A percentile compares a stretch with the other conserved stretches of the same genome.
Evolutionary conservation across 2,888 invertebrate genomes (phyloP).

Genomic region (Heliconius cydno): DNA sequence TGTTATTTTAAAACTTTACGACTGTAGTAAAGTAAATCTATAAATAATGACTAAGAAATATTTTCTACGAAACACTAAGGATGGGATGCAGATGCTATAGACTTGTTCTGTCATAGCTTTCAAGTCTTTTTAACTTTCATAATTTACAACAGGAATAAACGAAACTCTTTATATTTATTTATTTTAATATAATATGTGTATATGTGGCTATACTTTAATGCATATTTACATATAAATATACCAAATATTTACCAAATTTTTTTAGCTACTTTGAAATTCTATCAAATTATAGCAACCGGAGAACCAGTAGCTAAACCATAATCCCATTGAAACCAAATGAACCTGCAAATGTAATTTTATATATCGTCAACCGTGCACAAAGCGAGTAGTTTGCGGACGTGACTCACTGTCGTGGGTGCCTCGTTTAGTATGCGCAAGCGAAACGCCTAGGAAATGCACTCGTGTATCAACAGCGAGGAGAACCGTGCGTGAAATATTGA

Average conservation of each 20-base stretch:
- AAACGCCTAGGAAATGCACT: constrained; percentile 74
- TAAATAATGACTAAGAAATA: constrained; percentile 25
- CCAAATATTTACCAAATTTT: neutral
- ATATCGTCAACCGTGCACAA: constrained; percentile 33
- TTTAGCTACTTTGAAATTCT: neutral
- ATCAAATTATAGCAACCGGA: neutral
- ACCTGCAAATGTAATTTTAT: constrained; percentile 37
- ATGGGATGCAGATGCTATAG: constrained; percentile 34
- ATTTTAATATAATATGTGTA: neutral
- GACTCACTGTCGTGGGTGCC: constrained; percentile 71
- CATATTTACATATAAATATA: neutral
- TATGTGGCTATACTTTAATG: neutral
- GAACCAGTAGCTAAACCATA: constrained; percentile 17
- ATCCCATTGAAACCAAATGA: constrained; percentile 33
- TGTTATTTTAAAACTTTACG: constrained; percentile 19
- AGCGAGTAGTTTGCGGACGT: constrained; percentile 49
- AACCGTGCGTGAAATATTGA: constrained; percentile 55
- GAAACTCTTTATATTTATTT: neutral
- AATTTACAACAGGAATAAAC: neutral
- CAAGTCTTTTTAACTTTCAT: constrained; percentile 21
- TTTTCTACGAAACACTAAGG: constrained; percentile 31
- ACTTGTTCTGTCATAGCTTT: constrained; percentile 29
- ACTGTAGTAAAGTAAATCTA: constrained; percentile 19
- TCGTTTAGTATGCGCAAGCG: constrained; percentile 70
- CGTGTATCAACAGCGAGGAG: constrained; percentile 57